phyloP scores from a whole-genome alignment of 2,113 vertebrate genomes.

The Tringa solitaria region DNA sequence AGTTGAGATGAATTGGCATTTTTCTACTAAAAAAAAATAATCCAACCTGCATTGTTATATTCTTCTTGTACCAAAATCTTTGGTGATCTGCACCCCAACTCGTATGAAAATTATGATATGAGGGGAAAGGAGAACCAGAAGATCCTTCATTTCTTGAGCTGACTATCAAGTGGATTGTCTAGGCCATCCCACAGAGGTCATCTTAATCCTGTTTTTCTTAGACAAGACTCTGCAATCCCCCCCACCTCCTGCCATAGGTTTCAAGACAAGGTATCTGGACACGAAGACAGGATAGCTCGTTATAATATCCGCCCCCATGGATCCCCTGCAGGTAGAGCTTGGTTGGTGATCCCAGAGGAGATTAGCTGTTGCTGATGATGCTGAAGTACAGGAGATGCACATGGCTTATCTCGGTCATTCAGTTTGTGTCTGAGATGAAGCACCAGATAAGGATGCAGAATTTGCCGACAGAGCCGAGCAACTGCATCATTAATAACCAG shows the following conservation, averaged over 20 bases:
- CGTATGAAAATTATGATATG: neutral
- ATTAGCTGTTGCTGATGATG: constrained; percentile 60
- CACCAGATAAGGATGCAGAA: constrained; percentile 46
- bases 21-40: neutral
- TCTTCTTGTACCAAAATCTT: neutral
- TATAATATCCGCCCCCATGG: neutral
- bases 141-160: neutral
- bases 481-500: constrained; percentile 47
- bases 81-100: neutral
- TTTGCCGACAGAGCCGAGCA: constrained; percentile 32
- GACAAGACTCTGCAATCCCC: neutral
- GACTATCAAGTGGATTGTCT: neutral
- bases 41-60: neutral
- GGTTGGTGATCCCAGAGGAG: constrained; percentile 27
- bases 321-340: constrained; percentile 18
- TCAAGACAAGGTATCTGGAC: neutral
- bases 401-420: constrained; percentile 22
- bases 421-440: constrained; percentile 45
- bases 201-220: neutral
- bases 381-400: constrained; percentile 34
- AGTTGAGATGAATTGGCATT: neutral
- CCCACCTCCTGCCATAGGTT: neutral
- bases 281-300: neutral
- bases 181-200: neutral
- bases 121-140: neutral